Conservation (phyloP, 1,140 invertebrate species). For the Brachionus rotundiformis region DNA sequence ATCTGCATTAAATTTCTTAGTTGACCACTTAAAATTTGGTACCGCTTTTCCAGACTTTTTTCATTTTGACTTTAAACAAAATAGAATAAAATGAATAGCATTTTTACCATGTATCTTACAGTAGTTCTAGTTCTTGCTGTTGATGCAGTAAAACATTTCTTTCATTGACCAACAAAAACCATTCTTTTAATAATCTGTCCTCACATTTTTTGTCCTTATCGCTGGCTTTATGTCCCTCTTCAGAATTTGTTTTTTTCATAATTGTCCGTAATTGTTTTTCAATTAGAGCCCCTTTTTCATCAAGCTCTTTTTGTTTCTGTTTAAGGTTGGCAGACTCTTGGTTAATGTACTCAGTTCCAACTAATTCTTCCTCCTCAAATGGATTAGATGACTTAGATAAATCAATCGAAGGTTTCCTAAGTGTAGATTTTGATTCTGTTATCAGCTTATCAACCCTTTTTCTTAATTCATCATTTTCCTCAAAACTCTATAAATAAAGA, state of each 20-base stretch:
- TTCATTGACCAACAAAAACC: conserved; percentile 49
- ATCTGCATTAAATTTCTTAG: conserved; percentile 39
- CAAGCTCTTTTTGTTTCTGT: conserved; percentile 47
- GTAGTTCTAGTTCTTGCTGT: conserved; percentile 46
- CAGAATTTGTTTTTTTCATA: neutral
- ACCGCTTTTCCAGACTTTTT: conserved; percentile 30
- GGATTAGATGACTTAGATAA: neutral
- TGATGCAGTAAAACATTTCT: conserved; percentile 36
- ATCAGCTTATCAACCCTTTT: neutral
- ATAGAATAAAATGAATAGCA: too few species aligned
- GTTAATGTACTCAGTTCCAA: conserved; percentile 34
- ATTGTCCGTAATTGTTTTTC: conserved; percentile 26
- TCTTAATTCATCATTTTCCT: conserved; percentile 17
- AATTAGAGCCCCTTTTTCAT: neutral
- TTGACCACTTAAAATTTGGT: conserved; percentile 33
- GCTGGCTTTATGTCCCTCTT: neutral
- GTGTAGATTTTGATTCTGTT: neutral
- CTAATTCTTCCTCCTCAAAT: neutral
- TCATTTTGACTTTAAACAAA: conserved; percentile 51
- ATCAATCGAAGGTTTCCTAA: neutral
- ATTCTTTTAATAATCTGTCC: conserved; percentile 33
- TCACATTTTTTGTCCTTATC: conserved; percentile 32
- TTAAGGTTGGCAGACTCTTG: conserved; percentile 19
- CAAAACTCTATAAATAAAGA: neutral
- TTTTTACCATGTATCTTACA: too few species aligned